A percentile compares a stretch with the other conserved stretches of the same genome.
These are phyloP conservation scores for Drosophila monieri DNA, from an alignment of 2,888 invertebrate genomes.

Conservation along the genomic window DNA sequence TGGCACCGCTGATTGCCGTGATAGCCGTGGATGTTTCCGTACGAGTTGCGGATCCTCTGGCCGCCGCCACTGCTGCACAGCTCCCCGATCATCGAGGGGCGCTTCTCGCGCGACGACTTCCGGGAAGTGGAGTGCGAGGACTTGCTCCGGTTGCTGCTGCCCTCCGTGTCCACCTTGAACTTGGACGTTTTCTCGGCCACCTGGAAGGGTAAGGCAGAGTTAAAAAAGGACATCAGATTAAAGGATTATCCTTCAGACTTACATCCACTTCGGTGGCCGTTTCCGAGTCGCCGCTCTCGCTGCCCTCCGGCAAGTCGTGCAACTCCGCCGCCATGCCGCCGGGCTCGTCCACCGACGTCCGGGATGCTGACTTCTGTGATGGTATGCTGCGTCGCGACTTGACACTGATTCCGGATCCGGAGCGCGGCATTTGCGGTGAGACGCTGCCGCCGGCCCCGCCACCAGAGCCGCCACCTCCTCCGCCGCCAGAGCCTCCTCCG, in stretches of 20 bases:
- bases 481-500: conserved; percentile 11
- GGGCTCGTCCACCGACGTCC: conserved; percentile 85
- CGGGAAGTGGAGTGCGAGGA: conserved; percentile 87
- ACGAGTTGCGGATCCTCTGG: conserved; percentile 83
- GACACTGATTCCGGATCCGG: conserved; percentile 85
- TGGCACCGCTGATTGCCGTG: conserved; percentile 82
- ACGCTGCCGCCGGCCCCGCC: conserved; percentile 72
- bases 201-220: conserved; percentile 50
- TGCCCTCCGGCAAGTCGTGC: conserved; percentile 86
- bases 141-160: conserved; percentile 86
- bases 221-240: no score
- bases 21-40: conserved; percentile 84
- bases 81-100: conserved; percentile 84
- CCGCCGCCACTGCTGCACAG: conserved; percentile 84
- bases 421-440: conserved; percentile 84
- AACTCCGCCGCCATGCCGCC: conserved; percentile 84
- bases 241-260: conserved; percentile 75
- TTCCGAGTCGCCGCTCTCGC: conserved; percentile 87
- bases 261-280: conserved; percentile 90
- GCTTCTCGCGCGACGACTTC: conserved; percentile 88
- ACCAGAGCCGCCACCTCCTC: conserved; percentile 33
- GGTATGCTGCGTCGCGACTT: conserved; percentile 85
- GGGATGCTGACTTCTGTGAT: conserved; percentile 84
- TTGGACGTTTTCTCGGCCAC: conserved; percentile 89
- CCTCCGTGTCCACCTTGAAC: conserved; percentile 90